A percentile compares a stretch with the other conserved stretches of the same genome.
phyloP scores from a whole-genome alignment of 2,797 vertebrate genomes.

The Meda fulgida region DNA sequence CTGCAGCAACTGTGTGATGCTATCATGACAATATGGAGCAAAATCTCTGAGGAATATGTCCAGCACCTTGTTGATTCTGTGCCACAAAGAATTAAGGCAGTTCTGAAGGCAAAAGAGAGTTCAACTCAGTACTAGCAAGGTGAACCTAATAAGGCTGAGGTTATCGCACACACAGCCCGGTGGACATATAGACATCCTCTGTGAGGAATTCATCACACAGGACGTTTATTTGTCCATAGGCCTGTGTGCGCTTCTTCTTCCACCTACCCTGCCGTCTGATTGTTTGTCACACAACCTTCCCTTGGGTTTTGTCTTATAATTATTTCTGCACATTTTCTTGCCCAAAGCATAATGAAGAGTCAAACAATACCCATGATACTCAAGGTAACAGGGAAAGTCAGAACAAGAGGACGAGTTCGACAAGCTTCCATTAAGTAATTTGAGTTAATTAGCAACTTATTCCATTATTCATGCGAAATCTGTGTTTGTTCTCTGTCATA shows the following conservation, averaged over 20 bases:
- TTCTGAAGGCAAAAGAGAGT: neutral
- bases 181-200: neutral
- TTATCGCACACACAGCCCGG: neutral
- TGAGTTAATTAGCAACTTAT: constrained; percentile 39
- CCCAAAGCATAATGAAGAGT: constrained; percentile 16
- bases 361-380: neutral
- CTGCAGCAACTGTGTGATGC: neutral
- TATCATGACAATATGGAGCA: neutral
- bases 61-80: neutral
- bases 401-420: constrained; percentile 1
- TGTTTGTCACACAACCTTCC: constrained; percentile 33
- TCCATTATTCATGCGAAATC: constrained; percentile 42
- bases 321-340: constrained; percentile 29
- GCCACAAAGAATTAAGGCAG: neutral
- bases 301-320: constrained; percentile 24
- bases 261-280: neutral
- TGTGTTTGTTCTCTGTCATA: constrained; percentile 32
- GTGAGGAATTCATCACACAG: neutral
- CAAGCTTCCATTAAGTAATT: constrained; percentile 39
- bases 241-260: neutral
- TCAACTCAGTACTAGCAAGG: neutral
- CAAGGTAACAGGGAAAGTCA: constrained; percentile 43
- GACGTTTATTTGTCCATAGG: neutral
- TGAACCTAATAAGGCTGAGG: neutral
- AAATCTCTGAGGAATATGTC: neutral